Evolutionary conservation across 2,797 vertebrate species (phyloP).

Genomic region (Toxotes lorentzi): DNA sequence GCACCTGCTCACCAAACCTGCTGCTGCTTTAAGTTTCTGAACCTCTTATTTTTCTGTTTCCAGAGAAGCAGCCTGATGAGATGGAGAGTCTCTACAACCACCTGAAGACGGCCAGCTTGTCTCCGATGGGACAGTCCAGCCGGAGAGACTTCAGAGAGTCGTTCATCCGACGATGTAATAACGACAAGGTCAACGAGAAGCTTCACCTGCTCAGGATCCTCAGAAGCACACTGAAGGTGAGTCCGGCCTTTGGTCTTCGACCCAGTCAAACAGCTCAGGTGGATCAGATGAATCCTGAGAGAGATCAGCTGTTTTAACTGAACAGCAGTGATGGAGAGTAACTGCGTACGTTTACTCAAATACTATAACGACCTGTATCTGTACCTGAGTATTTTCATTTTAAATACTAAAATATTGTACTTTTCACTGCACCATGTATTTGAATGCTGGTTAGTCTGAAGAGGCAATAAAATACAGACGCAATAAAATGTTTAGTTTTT

Average conservation of each 20-base stretch:
- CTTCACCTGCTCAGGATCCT: constrained; percentile 90
- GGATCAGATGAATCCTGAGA: no score
- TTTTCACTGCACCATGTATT: no score
- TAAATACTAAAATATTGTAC: no score
- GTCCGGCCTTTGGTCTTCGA: neutral
- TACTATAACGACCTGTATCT: no score
- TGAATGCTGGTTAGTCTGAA: no score
- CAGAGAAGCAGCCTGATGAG: constrained; percentile 42
- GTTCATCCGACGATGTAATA: constrained; percentile 89
- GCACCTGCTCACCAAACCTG: neutral
- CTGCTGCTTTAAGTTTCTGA: neutral
- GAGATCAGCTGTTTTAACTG: no score
- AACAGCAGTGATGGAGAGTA: no score
- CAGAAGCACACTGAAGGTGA: constrained; percentile 92
- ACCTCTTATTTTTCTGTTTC: neutral
- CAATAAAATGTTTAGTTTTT: no score
- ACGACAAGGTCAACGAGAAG: constrained; percentile 89
- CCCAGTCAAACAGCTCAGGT: no score
- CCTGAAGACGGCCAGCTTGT: constrained; percentile 42
- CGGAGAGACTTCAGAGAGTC: constrained; percentile 54
- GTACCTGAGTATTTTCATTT: no score
- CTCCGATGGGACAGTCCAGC: constrained; percentile 17
- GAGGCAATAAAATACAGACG: no score
- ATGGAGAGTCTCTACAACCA: constrained; percentile 43
- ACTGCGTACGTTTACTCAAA: no score